A percentile compares a stretch with the other conserved stretches of the same genome.
phyloP scores from a whole-genome alignment of 2,113 vertebrate genomes.

The Scartelaos histophorus region DNA sequence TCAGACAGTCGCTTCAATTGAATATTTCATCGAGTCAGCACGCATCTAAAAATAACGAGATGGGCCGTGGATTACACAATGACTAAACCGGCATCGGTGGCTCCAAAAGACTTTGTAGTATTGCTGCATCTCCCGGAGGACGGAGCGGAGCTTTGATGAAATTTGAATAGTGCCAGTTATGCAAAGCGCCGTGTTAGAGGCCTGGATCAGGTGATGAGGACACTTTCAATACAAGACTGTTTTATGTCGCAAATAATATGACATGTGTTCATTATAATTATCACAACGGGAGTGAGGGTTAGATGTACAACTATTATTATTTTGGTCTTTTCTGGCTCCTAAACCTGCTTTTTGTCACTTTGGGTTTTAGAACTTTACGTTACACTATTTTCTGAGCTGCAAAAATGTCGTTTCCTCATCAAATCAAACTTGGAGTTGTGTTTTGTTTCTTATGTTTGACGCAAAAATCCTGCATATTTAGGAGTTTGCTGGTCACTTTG shows the following conservation, averaged over 20 bases:
- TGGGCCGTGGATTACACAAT: neutral
- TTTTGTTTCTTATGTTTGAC: too few relatives aligned
- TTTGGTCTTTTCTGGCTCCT: too few relatives aligned
- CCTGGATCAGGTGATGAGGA: neutral
- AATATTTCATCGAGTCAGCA: conserved; percentile 9
- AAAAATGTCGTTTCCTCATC: too few relatives aligned
- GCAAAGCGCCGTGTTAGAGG: neutral
- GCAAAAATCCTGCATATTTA: too few relatives aligned
- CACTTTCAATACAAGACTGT: neutral
- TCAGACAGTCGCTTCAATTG: neutral
- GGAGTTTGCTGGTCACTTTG: neutral
- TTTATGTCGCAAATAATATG: neutral
- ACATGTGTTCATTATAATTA: neutral
- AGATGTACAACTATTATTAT: too few relatives aligned
- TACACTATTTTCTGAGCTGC: too few relatives aligned
- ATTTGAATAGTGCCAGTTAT: neutral
- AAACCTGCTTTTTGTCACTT: neutral
- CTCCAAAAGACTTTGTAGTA: neutral
- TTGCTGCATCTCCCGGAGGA: neutral
- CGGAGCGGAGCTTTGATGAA: neutral
- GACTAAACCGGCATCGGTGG: neutral
- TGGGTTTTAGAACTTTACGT: neutral
- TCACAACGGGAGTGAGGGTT: neutral
- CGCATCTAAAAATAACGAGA: conserved; percentile 1
- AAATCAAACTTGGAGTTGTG: too few relatives aligned